Evolutionary conservation across 2,797 vertebrate genomes (phyloP), one percentile per base, ranked within the genome.

Genomic region (Parauchenoglanis ngamensis): DNA sequence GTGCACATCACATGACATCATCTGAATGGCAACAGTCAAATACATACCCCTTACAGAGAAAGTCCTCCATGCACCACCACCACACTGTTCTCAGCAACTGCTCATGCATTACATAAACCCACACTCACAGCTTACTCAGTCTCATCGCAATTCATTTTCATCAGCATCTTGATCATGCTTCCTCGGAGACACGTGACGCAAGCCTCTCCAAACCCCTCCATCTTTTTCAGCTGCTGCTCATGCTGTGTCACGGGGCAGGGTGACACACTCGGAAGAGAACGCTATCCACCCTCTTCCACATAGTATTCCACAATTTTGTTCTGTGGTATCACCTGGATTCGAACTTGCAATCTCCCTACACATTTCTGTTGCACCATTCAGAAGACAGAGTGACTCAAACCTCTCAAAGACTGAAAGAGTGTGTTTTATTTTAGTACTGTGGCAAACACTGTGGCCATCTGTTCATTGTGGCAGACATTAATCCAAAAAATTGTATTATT

Each of bases 51-150:
- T 79, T 79, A 80, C 57, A 44, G 21, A 61, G 56, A 40, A 59
- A 25, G 57, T n/a, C 78, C 23, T 25, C 19, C 8, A 23, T 35
- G 17, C 52, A 57, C 52, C 52, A 23, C 54, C 77, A 79, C 28
- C 77, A 61, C 6, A 21, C 59, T 80, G 57, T 80, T 80, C 61
- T 67, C 80, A 61, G 72, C 54, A 49, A 83, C 72, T 65, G 76
- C 77, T 85, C 80, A 83, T 54, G 72, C 35, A 40, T 86, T 89
- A 89, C 85, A 84, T 84, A 87, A 89, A 79, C 65, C 73, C 52
- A 83, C 85, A 84, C 85, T 83, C 49, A 67, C 31, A 88, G 84
- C 63, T 82, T 78, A 67, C 25, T 79, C 88, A 84, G 80, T 12
- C 56, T 86, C 73, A 86, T 63, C 54, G 25, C 63, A 57, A 68